Conservation (phyloP, 2,888 invertebrate genomes). For the Tipula vernalis region DNA sequence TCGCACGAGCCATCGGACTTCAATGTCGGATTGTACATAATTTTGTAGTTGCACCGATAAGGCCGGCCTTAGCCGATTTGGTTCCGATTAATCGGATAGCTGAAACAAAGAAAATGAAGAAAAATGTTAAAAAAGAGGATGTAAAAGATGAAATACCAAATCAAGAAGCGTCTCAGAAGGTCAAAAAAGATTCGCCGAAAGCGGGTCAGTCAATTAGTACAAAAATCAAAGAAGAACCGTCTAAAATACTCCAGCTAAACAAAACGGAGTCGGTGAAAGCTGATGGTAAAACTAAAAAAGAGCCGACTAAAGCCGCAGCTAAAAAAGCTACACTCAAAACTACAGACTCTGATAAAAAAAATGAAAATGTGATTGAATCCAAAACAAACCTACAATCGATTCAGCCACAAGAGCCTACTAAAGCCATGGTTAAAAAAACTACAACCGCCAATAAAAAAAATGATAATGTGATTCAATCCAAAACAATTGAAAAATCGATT, state of each 20-base stretch:
- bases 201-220: not conserved
- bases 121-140: constrained; percentile 15
- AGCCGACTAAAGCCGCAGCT: not conserved
- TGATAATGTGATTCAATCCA: not conserved
- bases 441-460: not conserved
- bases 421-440: not conserved
- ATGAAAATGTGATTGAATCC: too few species aligned
- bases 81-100: constrained; percentile 40
- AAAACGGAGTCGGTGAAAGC: not conserved
- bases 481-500: not conserved
- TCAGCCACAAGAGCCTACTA: too few species aligned
- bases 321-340: too few species aligned
- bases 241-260: not conserved
- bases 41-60: constrained; percentile 61
- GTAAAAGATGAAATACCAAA: constrained; percentile 22
- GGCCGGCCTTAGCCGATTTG: constrained; percentile 50
- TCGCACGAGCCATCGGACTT: constrained; percentile 67
- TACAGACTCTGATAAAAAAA: too few species aligned
- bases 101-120: constrained; percentile 18
- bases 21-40: constrained; percentile 71
- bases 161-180: not conserved
- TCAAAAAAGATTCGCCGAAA: not conserved
- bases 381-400: too few species aligned
- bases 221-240: not conserved
- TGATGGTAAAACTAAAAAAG: not conserved